Conservation (phyloP, 2,888 invertebrate genomes). For the Microchrysa polita region DNA sequence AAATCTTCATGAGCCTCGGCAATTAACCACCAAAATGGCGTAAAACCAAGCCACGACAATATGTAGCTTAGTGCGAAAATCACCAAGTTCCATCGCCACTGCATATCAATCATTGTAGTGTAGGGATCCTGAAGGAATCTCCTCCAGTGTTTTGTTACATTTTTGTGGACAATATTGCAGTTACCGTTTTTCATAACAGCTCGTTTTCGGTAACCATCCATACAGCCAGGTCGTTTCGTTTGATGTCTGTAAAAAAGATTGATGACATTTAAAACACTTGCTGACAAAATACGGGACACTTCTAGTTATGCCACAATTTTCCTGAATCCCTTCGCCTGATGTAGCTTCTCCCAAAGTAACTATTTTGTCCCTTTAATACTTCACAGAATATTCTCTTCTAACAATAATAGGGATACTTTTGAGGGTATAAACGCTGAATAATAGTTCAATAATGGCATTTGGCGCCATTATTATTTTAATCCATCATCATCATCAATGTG, state of each 20-base stretch:
- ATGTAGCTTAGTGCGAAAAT: constrained; percentile 86
- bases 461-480: too few relatives aligned
- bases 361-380: too few relatives aligned
- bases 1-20: constrained; percentile 90
- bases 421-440: too few relatives aligned
- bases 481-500: too few relatives aligned
- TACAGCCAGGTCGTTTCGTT: constrained; percentile 69
- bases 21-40: constrained; percentile 90
- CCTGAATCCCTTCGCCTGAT: too few relatives aligned
- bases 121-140: constrained; percentile 82
- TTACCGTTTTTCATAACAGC: constrained; percentile 96
- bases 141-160: constrained; percentile 80
- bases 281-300: too few relatives aligned
- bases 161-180: constrained; percentile 92
- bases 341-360: too few relatives aligned
- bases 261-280: too few relatives aligned
- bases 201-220: constrained; percentile 78
- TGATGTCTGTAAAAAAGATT: neutral
- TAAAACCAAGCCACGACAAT: constrained; percentile 90
- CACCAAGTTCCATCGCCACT: constrained; percentile 91
- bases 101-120: constrained; percentile 68
- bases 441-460: too few relatives aligned
- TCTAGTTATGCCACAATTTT: too few relatives aligned
- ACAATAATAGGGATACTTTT: too few relatives aligned
- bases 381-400: too few relatives aligned